Percentiles rank a stretch among this genome's conserved stretches.
These are phyloP conservation scores for Scolopax bukidnonensis DNA, from an alignment of 2,797 vertebrate species.

Conservation along the genomic window DNA sequence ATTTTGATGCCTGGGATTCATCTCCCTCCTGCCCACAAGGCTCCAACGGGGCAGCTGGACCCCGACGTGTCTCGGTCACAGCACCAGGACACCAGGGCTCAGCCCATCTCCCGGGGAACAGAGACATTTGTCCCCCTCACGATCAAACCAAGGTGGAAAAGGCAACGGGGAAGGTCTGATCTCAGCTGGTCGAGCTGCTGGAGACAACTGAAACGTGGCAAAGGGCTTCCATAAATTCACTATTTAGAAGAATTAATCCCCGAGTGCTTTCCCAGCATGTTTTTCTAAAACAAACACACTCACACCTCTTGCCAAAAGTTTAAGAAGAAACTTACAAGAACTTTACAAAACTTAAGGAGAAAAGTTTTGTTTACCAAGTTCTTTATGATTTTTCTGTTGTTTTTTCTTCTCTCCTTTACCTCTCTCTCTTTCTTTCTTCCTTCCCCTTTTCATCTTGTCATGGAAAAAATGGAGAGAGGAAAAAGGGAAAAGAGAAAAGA, in stretches of 20 bases:
- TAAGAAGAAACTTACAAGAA: neutral
- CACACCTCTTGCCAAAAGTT: neutral
- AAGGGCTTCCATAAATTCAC: neutral
- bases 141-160: neutral
- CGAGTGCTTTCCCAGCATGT: neutral
- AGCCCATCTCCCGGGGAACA: neutral
- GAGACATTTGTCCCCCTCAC: neutral
- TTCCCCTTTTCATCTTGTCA: neutral
- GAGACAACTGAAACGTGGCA: fast-evolving
- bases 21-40: neutral
- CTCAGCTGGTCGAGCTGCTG: neutral
- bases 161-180: neutral
- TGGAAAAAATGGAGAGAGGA: neutral
- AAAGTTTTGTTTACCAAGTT: neutral
- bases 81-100: neutral
- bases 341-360: neutral
- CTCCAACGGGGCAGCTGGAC: neutral
- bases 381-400: neutral
- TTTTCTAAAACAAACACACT: neutral
- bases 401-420: neutral
- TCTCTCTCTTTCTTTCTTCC: neutral
- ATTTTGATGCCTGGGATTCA: neutral
- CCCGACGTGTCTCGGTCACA: neutral
- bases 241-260: neutral
- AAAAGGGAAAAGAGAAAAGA: neutral